A percentile compares a stretch with the other conserved stretches of the same genome.
phyloP scores from a whole-genome alignment of 2,113 vertebrate species.

The Gymnarchus niloticus region DNA sequence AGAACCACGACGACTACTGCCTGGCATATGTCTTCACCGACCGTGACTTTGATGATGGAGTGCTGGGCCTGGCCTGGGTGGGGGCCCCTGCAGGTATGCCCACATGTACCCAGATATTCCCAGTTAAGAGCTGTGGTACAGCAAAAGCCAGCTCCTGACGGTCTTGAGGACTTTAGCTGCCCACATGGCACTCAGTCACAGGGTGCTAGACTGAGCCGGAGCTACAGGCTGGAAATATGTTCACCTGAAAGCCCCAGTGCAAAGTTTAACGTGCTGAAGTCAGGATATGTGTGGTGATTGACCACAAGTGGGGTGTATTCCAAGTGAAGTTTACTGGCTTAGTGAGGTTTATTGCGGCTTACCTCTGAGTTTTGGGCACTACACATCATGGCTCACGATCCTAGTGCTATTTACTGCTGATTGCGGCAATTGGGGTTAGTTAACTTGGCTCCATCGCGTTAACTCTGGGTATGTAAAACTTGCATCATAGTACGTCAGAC shows the following conservation, averaged over 20 bases:
- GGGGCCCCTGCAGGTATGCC: slow-evolving; percentile 89
- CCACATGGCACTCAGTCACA: background rate
- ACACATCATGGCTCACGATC: too few relatives aligned
- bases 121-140: background rate
- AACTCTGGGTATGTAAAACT: too few relatives aligned
- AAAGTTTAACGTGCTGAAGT: background rate
- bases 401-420: too few relatives aligned
- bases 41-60: slow-evolving; percentile 95
- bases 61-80: slow-evolving; percentile 95
- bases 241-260: background rate
- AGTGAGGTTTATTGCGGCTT: too few relatives aligned
- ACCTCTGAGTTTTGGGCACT: too few relatives aligned
- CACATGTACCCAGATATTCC: too few relatives aligned
- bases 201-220: background rate
- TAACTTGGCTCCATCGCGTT: too few relatives aligned
- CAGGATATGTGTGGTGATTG: background rate
- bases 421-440: too few relatives aligned
- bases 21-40: slow-evolving; percentile 98
- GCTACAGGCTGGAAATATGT: background rate
- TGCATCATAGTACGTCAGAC: too few relatives aligned
- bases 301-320: background rate
- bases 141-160: background rate
- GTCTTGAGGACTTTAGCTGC: background rate
- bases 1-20: slow-evolving; percentile 98
- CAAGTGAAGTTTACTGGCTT: too few relatives aligned